Evolutionary conservation across 2,888 invertebrate genomes (phyloP).

Genomic region (Hedychridium roseum): DNA sequence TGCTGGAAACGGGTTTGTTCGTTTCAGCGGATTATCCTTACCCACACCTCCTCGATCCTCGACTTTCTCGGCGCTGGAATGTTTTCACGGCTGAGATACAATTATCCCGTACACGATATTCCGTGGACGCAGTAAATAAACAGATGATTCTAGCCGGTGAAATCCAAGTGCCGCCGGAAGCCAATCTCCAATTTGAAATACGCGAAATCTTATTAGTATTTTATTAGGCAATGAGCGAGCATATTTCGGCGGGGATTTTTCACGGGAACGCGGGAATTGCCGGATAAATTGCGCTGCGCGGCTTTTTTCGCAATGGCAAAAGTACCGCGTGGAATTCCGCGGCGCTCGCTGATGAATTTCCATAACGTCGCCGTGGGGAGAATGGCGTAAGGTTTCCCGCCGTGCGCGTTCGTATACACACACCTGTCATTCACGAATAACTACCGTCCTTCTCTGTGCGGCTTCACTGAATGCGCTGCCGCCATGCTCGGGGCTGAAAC

Average conservation of each 20-base stretch:
- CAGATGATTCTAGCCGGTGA: too few relatives aligned
- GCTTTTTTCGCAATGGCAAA: too few relatives aligned
- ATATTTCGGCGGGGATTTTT: too few relatives aligned
- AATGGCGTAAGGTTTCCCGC: conserved; percentile 18
- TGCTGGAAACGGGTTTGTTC: conserved; percentile 43
- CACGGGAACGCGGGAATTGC: too few relatives aligned
- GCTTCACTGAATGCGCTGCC: conserved; percentile 27
- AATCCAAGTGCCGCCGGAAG: too few relatives aligned
- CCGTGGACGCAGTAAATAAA: too few relatives aligned
- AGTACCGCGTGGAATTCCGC: too few relatives aligned
- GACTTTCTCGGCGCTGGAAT: conserved; percentile 21
- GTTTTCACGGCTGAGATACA: conserved; percentile 45
- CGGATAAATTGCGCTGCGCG: too few relatives aligned
- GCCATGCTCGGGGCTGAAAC: conserved; percentile 3
- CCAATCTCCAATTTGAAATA: too few relatives aligned
- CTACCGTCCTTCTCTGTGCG: conserved; percentile 16
- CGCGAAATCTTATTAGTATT: too few relatives aligned
- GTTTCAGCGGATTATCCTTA: conserved; percentile 47
- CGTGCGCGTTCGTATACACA: conserved; percentile 14
- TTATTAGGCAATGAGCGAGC: too few relatives aligned
- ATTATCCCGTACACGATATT: too few relatives aligned
- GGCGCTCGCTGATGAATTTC: conserved; percentile 29
- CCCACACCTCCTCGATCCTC: conserved; percentile 17
- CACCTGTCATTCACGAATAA: conserved; percentile 28
- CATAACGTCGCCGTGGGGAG: conserved; percentile 11